phyloP scores from a whole-genome alignment of 30 jellyfish, hydroid and myxozoan genomes.

The Aurelia coerulea region DNA sequence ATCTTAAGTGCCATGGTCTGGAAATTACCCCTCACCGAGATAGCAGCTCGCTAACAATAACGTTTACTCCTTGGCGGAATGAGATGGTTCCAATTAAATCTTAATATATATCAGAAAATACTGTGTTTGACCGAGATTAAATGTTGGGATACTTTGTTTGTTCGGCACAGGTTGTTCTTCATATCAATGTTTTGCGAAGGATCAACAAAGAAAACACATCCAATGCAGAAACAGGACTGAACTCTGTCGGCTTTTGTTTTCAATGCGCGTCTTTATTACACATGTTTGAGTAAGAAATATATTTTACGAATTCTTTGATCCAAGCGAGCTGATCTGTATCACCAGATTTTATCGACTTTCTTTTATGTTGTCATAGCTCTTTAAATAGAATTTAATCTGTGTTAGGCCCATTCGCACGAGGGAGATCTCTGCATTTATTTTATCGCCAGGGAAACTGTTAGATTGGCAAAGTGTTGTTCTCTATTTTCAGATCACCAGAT shows the following conservation, averaged over 20 bases:
- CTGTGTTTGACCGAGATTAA: conserved; percentile 37
- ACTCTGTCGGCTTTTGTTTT: conserved; percentile 33
- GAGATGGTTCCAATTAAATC: neutral
- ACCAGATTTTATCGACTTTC: conserved; percentile 25
- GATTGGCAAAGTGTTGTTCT: no score
- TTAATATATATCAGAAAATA: conserved; percentile 47
- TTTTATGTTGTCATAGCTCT: conserved; percentile 35
- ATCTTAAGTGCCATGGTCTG: no score
- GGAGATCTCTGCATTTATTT: no score
- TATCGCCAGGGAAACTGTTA: no score
- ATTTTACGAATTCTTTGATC: conserved; percentile 45
- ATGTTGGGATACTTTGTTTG: conserved; percentile 17
- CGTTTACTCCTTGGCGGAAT: neutral
- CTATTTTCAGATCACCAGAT: no score
- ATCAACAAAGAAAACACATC: conserved; percentile 44
- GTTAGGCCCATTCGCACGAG: neutral
- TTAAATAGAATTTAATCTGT: conserved; percentile 16
- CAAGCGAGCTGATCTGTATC: conserved; percentile 25
- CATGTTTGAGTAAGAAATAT: conserved; percentile 21
- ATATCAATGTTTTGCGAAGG: conserved; percentile 32
- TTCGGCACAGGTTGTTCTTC: conserved; percentile 54
- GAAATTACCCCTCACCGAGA: no score
- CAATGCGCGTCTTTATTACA: conserved; percentile 21
- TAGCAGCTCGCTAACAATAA: neutral
- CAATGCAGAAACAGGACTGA: conserved; percentile 23